These are phyloP conservation scores for Seladonia tumulorum DNA, from an alignment of 2,888 invertebrate species.

Conservation along the genomic window DNA sequence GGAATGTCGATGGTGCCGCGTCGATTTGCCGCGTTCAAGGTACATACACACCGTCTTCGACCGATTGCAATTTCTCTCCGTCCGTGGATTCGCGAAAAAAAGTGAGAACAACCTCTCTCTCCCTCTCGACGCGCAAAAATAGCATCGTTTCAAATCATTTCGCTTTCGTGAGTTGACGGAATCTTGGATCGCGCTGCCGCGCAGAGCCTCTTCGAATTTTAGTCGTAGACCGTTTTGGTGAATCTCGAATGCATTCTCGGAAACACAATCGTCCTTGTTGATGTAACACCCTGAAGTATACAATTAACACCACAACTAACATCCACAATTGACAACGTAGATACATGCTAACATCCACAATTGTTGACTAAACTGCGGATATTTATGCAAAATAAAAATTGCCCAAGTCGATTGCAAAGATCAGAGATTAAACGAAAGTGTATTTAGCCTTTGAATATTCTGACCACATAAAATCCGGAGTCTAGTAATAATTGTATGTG, in stretches of 20 bases:
- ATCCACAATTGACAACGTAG: neutral
- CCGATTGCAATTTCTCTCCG: neutral
- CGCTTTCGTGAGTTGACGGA: neutral
- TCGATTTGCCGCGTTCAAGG: slow-evolving; percentile 18
- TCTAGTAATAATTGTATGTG: neutral
- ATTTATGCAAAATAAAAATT: neutral
- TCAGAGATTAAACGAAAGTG: neutral
- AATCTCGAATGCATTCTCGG: neutral
- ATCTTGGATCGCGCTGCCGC: neutral
- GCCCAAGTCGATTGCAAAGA: too few species aligned
- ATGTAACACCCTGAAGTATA: neutral
- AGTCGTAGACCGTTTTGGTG: neutral
- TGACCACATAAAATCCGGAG: neutral
- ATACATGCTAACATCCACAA: neutral
- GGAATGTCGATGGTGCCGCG: slow-evolving; percentile 9
- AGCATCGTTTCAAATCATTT: neutral
- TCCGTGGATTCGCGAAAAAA: neutral
- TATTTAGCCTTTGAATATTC: neutral
- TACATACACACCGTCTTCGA: slow-evolving; percentile 9
- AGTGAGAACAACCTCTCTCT: neutral
- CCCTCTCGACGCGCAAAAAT: neutral
- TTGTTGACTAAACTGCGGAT: neutral
- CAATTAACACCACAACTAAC: neutral
- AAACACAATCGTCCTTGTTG: neutral
- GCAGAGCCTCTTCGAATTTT: neutral